phyloP scores from a whole-genome alignment of 2,888 invertebrate genomes.

The Orthosia incerta region DNA sequence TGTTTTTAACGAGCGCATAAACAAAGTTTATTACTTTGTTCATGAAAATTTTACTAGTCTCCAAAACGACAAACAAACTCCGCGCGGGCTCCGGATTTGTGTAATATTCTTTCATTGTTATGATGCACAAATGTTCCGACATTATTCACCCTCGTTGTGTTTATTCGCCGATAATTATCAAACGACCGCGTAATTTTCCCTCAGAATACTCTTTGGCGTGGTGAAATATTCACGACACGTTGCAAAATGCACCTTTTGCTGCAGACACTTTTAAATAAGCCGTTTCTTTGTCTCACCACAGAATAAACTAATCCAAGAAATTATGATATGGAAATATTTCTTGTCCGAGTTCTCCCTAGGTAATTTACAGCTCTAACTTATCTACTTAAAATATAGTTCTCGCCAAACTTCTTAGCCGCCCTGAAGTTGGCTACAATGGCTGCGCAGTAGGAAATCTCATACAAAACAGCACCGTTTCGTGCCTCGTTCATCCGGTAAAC shows the following conservation, averaged over 20 bases:
- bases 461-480: no score
- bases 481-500: no score
- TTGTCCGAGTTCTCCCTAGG: neutral
- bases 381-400: no score
- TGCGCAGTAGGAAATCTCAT: no score
- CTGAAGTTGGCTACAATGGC: no score
- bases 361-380: neutral
- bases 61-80: conserved; percentile 75
- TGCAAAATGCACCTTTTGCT: conserved; percentile 20
- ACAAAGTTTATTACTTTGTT: conserved; percentile 75
- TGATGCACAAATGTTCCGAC: conserved; percentile 61
- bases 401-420: no score
- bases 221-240: conserved; percentile 15
- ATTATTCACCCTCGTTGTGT: conserved; percentile 51
- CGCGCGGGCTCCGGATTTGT: conserved; percentile 60
- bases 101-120: conserved; percentile 69
- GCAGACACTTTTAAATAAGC: conserved; percentile 5
- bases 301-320: conserved; percentile 4
- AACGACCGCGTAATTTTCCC: conserved; percentile 50
- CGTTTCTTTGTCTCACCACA: neutral
- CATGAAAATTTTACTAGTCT: conserved; percentile 77
- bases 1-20: conserved; percentile 77
- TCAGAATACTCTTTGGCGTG: conserved; percentile 23
- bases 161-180: conserved; percentile 57
- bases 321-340: neutral